Evolutionary conservation across 2,888 invertebrate species (phyloP), one percentile per base, ranked within the genome.

Genomic region (Idaea aversata): DNA sequence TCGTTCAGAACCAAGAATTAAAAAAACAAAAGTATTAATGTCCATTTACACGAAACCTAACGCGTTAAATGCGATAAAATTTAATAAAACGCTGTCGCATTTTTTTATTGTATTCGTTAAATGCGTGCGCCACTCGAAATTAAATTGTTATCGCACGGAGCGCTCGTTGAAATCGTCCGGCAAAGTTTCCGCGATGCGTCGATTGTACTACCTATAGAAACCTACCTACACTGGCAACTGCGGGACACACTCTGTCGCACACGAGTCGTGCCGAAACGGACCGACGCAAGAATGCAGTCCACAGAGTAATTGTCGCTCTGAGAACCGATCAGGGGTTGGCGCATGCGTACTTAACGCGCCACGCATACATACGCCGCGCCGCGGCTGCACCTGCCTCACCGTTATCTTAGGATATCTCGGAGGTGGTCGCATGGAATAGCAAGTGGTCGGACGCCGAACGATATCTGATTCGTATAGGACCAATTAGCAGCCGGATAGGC

Each of bases 251-350:
- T 36, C 3, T 16, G 59, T 64, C 25, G 34, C 10, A 57, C 62
- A 67, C 70, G 71, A 69, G 69, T 68, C 67, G n/a, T 62, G 64
- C 59, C 67, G 59, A 67, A 66, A 63, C 66, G 64, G 67, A 60
- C 62, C 69, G 62, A 61, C 66, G 68, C 64, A 70, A 70, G 70
- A 72, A 73, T 73, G 73, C 73, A 73, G 69, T 66, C 70, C 63
- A 63, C 66, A 68, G 69, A 66, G 68, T 72, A 70, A 71, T 69
- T 69, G 70, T 65, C 67, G 69, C 67, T 66, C 66, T 63, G 62
- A 63, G 66, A 63, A 65, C 63, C 25, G 61, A 59, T 25, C 7
- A 15, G 35, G 34, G 25, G 47, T 4, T 15, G 66, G 64, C 73
- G 73, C 73, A 72, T 73, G 73, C 68, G 72, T 66, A 25, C 61